These are phyloP conservation scores for Amiota minor DNA, from an alignment of 2,888 invertebrate genomes.

Conservation along the genomic window DNA sequence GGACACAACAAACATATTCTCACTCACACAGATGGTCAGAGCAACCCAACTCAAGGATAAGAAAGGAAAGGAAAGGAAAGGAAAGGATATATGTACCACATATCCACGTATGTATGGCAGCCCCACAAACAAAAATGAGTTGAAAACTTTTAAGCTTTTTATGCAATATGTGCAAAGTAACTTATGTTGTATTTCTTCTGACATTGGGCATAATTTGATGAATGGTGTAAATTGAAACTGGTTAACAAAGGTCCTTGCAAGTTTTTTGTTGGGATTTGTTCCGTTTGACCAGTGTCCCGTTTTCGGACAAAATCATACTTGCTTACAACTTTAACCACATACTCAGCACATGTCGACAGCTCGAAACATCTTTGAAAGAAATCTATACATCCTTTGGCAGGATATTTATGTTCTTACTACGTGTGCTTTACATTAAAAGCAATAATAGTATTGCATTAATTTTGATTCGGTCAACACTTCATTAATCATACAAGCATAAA, in stretches of 20 bases:
- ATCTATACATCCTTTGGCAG: conserved; percentile 21
- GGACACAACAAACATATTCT: conserved; percentile 54
- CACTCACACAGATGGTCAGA: too few species aligned
- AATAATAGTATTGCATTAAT: conserved; percentile 56
- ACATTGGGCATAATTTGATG: conserved; percentile 57
- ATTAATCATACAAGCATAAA: conserved; percentile 65
- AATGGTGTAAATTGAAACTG: conserved; percentile 68
- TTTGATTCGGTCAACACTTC: conserved; percentile 71
- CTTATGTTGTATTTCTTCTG: conserved; percentile 49
- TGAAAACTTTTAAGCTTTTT: conserved; percentile 9
- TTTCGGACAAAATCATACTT: conserved; percentile 33
- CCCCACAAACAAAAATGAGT: conserved; percentile 40
- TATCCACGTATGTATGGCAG: conserved; percentile 43
- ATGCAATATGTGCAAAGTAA: conserved; percentile 27
- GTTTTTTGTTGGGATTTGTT: conserved; percentile 25
- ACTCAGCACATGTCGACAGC: conserved; percentile 60
- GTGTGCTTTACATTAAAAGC: conserved; percentile 48
- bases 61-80: too few species aligned
- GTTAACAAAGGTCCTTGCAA: conserved; percentile 11
- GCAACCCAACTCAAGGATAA: conserved; percentile 34
- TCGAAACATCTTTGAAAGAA: conserved; percentile 4
- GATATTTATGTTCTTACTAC: conserved; percentile 31
- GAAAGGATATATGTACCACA: conserved; percentile 43
- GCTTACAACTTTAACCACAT: conserved; percentile 55
- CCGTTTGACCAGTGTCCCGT: conserved; percentile 46